A percentile compares a stretch with the other conserved stretches of the same genome.
Conservation (phyloP, 2,113 vertebrate genomes). For the Sarotherodon lohbergeri region DNA sequence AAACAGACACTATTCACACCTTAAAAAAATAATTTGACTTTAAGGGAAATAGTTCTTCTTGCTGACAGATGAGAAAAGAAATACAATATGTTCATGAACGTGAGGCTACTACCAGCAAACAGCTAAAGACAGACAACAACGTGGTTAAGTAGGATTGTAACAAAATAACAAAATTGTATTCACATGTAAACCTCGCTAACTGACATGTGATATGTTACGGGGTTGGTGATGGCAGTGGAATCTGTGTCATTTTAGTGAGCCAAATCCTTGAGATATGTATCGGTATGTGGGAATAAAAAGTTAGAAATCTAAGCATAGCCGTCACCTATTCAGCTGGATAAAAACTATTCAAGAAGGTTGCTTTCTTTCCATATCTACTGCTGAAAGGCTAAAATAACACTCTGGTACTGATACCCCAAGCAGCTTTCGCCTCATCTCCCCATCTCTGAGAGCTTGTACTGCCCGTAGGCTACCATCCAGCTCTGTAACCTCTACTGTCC, state of each 20-base stretch:
- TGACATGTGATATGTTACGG: background rate
- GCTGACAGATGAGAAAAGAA: background rate
- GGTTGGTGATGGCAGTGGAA: background rate
- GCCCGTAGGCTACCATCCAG: background rate
- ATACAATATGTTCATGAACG: background rate
- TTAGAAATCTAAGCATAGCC: background rate
- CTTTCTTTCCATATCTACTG: background rate
- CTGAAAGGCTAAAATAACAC: background rate
- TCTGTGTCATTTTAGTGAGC: background rate
- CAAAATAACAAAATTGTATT: background rate
- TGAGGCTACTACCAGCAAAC: background rate
- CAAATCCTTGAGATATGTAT: background rate
- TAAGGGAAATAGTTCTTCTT: background rate
- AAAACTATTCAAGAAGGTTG: background rate
- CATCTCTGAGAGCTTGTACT: background rate
- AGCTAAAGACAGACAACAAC: background rate
- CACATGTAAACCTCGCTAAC: background rate
- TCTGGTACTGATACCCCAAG: background rate
- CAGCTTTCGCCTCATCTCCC: background rate
- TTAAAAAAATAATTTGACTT: background rate
- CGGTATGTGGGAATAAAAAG: background rate
- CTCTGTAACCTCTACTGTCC: slow-evolving; percentile 29
- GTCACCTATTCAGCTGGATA: background rate
- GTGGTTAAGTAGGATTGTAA: background rate
- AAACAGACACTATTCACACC: background rate